A percentile compares a stretch with the other conserved stretches of the same genome.
phyloP scores from a whole-genome alignment of 2,113 vertebrate genomes.

The Pollimyrus isidori region DNA sequence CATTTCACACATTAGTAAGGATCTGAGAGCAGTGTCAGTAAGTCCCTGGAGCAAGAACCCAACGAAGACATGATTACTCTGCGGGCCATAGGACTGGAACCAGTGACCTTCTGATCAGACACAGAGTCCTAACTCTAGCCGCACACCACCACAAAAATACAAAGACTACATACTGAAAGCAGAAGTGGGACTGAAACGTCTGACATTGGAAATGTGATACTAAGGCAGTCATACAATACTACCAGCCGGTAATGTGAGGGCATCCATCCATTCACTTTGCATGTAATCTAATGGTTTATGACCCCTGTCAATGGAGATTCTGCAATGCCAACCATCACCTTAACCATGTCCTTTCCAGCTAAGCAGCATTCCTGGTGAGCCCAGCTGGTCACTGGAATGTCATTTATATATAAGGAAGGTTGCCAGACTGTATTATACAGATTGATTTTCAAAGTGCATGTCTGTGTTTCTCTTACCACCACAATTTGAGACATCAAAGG shows the following conservation, averaged over 20 bases:
- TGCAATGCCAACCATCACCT: background rate
- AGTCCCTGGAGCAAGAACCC: background rate
- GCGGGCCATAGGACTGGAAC: background rate
- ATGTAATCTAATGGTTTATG: background rate
- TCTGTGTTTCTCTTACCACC: background rate
- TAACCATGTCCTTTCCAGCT: background rate
- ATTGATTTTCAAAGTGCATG: background rate
- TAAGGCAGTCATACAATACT: background rate
- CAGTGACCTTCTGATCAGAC: background rate
- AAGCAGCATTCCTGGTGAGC: background rate
- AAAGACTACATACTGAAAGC: background rate
- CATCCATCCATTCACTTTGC: background rate
- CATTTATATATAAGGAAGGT: conserved; percentile 10
- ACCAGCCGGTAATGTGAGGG: background rate
- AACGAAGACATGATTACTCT: background rate
- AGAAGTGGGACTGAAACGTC: background rate
- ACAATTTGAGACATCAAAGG: background rate
- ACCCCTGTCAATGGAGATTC: background rate
- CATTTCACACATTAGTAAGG: background rate
- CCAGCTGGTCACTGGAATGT: background rate
- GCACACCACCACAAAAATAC: background rate
- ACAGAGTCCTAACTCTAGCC: background rate
- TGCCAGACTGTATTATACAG: background rate
- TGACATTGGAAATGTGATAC: background rate
- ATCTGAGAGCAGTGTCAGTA: background rate